A percentile compares a stretch with the other conserved stretches of the same genome.
These are phyloP conservation scores for Trypoxylus dichotomus DNA, from an alignment of 1,140 invertebrate genomes.

Conservation along the genomic window DNA sequence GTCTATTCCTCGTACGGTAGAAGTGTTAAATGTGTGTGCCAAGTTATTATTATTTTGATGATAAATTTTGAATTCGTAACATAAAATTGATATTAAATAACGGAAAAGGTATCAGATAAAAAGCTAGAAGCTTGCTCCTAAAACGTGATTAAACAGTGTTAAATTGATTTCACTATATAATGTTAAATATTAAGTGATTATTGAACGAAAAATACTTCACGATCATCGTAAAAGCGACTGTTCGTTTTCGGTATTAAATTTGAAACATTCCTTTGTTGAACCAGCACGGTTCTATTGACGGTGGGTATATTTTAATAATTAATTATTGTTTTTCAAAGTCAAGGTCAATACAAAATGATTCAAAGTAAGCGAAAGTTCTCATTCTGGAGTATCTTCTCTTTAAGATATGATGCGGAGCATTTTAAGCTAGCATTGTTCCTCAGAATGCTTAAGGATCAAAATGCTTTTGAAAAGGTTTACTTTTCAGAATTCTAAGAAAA, in stretches of 20 bases:
- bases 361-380: too few relatives aligned
- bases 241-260: not conserved
- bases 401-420: too few relatives aligned
- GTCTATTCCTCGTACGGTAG: not conserved
- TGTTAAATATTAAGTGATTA: conserved; percentile 6
- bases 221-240: not conserved
- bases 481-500: not conserved
- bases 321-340: not conserved
- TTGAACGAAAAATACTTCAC: not conserved
- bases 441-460: not conserved
- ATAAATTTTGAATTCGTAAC: not conserved
- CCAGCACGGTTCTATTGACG: not conserved
- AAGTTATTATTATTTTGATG: conserved; percentile 18
- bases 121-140: not conserved
- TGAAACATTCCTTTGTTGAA: not conserved
- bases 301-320: not conserved
- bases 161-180: not conserved
- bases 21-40: conserved; percentile 6
- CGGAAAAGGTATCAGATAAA: not conserved
- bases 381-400: too few relatives aligned
- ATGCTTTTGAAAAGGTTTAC: not conserved
- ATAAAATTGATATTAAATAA: not conserved
- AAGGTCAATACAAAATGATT: not conserved
- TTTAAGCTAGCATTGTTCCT: too few relatives aligned
- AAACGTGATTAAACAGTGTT: not conserved